phyloP scores from a whole-genome alignment of 1,140 invertebrate species.

The Hesperophylax magnus region DNA sequence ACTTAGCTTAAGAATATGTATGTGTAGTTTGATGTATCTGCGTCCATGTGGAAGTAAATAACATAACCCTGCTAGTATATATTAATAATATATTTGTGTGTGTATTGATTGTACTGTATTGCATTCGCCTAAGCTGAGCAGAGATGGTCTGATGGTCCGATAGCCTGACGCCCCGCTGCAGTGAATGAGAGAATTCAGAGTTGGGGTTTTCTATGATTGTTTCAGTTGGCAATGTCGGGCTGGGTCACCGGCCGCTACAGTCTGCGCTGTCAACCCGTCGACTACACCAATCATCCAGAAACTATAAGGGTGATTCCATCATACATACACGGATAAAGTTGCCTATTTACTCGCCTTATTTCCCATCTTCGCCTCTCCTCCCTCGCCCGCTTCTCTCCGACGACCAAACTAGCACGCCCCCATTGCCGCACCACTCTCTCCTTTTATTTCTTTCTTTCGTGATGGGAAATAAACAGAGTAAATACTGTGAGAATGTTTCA shows the following conservation, averaged over 20 bases:
- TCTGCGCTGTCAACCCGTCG: slow-evolving; percentile 95
- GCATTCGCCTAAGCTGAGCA: no score
- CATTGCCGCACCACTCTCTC: neutral
- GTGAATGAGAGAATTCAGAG: slow-evolving; percentile 54
- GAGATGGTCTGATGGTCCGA: no score
- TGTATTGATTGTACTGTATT: no score
- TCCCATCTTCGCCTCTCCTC: slow-evolving; percentile 1
- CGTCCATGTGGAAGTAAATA: no score
- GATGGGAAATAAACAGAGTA: slow-evolving; percentile 22
- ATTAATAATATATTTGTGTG: no score
- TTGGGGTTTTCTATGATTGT: slow-evolving; percentile 71
- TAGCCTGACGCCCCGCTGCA: neutral
- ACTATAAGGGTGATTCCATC: slow-evolving; percentile 83
- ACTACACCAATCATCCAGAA: slow-evolving; percentile 91
- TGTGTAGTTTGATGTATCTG: no score
- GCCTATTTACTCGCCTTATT: slow-evolving; percentile 18
- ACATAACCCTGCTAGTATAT: no score
- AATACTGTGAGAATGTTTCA: neutral
- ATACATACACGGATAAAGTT: slow-evolving; percentile 21
- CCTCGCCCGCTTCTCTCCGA: neutral
- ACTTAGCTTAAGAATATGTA: no score
- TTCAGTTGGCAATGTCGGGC: slow-evolving; percentile 87
- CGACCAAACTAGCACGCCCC: neutral
- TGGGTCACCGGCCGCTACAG: slow-evolving; percentile 94
- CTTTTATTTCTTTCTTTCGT: neutral